These are phyloP conservation scores for Drosophila bifasciata DNA, from an alignment of 1,140 invertebrate species.

Conservation along the genomic window DNA sequence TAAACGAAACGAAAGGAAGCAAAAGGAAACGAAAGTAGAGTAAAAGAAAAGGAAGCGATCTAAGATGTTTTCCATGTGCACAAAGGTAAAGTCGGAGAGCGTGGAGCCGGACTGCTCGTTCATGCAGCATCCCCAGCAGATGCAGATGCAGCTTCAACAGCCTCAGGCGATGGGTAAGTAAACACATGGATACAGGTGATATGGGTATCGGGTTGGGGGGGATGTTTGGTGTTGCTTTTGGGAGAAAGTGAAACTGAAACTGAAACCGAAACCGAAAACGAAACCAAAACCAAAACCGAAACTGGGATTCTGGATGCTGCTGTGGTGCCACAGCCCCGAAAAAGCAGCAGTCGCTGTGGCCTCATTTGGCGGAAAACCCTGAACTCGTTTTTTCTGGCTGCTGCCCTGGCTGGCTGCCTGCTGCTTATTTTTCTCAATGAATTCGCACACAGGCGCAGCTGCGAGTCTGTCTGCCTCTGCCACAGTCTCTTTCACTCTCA, in stretches of 20 bases:
- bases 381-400: slow-evolving; percentile 69
- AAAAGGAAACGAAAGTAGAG: background rate
- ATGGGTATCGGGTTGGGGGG: background rate
- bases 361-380: slow-evolving; percentile 71
- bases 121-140: slow-evolving; percentile 54
- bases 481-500: slow-evolving; percentile 6
- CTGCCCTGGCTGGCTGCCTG: slow-evolving; percentile 29
- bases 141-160: slow-evolving; percentile 67
- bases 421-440: slow-evolving; percentile 80
- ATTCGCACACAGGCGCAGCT: slow-evolving; percentile 66
- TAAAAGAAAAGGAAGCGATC: slow-evolving; percentile 1
- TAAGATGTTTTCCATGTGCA: slow-evolving; percentile 83
- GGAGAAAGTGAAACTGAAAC: slow-evolving; percentile 42
- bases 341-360: slow-evolving; percentile 45
- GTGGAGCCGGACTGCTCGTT: slow-evolving; percentile 60
- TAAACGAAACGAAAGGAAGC: slow-evolving; percentile 1
- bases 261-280: slow-evolving; percentile 16
- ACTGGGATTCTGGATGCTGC: background rate
- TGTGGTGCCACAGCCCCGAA: slow-evolving; percentile 42
- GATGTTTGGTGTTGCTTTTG: no score
- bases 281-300: slow-evolving; percentile 17
- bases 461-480: slow-evolving; percentile 36
- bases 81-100: slow-evolving; percentile 73
- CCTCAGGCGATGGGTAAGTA: slow-evolving; percentile 74
- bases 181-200: background rate